phyloP scores from a whole-genome alignment of 2,888 invertebrate genomes.

The Lycophotia porphyrea region DNA sequence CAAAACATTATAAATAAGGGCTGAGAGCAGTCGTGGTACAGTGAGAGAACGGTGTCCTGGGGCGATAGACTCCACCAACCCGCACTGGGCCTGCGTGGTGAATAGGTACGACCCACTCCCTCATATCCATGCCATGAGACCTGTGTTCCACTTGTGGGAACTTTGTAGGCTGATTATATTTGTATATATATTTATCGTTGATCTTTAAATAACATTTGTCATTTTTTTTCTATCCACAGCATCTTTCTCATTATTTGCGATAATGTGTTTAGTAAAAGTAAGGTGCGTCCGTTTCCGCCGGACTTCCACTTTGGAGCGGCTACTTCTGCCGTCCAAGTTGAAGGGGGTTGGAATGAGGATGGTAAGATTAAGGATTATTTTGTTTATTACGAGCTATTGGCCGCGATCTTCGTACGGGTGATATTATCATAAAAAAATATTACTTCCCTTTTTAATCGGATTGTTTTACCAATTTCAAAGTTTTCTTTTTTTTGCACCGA shows the following conservation, averaged over 20 bases:
- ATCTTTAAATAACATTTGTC: background rate
- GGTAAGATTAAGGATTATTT: too few relatives aligned
- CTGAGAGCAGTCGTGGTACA: background rate
- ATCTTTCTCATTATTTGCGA: conserved; percentile 56
- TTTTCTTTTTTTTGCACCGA: too few relatives aligned
- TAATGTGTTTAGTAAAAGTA: conserved; percentile 64
- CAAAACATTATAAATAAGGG: background rate
- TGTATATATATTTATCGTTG: too few relatives aligned
- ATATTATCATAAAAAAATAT: too few relatives aligned
- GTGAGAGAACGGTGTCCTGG: background rate
- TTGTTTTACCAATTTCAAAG: too few relatives aligned
- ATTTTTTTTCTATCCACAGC: conserved; percentile 63
- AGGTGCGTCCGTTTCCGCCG: conserved; percentile 75
- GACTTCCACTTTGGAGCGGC: conserved; percentile 81
- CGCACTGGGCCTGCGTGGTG: background rate
- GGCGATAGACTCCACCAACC: background rate
- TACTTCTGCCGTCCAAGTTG: conserved; percentile 90
- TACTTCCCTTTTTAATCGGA: too few relatives aligned
- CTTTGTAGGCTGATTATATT: background rate
- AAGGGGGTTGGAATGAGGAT: conserved; percentile 89
- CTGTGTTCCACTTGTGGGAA: background rate
- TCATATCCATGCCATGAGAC: background rate
- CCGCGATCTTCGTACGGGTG: too few relatives aligned
- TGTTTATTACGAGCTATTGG: too few relatives aligned
- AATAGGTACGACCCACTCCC: background rate